These are phyloP conservation scores for Paradoxurus hermaphroditus DNA, from an alignment of 2,113 vertebrate species.

Conservation along the genomic window DNA sequence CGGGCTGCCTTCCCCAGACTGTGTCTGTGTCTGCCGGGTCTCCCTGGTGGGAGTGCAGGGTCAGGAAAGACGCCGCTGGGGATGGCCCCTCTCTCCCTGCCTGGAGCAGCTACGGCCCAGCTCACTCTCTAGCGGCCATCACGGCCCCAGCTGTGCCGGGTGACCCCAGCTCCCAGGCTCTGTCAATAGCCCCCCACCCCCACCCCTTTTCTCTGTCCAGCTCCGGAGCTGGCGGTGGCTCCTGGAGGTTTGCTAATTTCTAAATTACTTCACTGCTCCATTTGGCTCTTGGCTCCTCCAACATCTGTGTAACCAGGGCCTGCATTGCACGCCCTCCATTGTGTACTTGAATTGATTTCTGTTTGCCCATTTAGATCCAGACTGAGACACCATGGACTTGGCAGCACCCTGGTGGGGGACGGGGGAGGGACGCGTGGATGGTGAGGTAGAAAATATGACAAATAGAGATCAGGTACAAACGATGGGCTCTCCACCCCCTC, in stretches of 20 bases:
- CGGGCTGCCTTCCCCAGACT: neutral
- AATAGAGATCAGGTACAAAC: neutral
- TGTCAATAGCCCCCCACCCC: neutral
- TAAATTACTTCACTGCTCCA: neutral
- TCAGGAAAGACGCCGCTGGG: neutral
- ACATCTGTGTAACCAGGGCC: neutral
- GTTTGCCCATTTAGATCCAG: neutral
- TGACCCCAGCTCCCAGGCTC: neutral
- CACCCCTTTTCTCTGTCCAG: neutral
- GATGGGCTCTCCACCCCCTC: too few relatives aligned
- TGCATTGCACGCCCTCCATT: neutral
- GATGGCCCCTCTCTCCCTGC: neutral
- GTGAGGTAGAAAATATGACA: neutral
- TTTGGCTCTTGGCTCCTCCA: neutral
- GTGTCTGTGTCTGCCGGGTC: rapidly evolving
- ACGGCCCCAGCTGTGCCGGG: neutral
- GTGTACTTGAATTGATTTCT: neutral
- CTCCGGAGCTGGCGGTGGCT: too few relatives aligned
- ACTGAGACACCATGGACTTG: neutral
- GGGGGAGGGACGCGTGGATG: neutral
- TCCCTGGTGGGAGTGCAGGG: neutral
- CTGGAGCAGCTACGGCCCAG: neutral
- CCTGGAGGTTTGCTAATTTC: neutral
- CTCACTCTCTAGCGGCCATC: neutral
- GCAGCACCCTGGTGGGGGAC: neutral